Evolutionary conservation across 2,888 invertebrate genomes (phyloP).

Genomic region (Idaea aversata): DNA sequence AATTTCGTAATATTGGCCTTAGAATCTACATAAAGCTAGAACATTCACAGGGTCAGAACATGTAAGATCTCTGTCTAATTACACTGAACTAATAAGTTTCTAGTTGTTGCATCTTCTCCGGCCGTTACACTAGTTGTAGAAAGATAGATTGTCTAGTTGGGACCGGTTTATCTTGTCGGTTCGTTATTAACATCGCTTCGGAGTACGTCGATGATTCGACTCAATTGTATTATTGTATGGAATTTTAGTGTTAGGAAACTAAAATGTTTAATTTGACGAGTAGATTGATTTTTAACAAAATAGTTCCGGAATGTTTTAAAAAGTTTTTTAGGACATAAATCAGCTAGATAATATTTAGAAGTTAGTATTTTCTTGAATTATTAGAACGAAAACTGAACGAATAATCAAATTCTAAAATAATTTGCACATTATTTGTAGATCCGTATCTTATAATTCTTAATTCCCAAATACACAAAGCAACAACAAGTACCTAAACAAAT

Average conservation of each 20-base stretch:
- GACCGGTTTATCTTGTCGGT: slow-evolving; percentile 59
- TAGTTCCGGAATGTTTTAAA: too few relatives aligned
- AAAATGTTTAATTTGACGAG: too few relatives aligned
- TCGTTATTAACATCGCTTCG: slow-evolving; percentile 52
- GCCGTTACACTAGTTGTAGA: slow-evolving; percentile 16
- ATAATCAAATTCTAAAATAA: slow-evolving; percentile 7
- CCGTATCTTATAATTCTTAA: slow-evolving; percentile 2
- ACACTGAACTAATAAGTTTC: slow-evolving; percentile 2
- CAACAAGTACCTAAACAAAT: slow-evolving; percentile 24
- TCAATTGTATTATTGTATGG: slow-evolving; percentile 10
- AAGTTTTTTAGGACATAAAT: too few relatives aligned
- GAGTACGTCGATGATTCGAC: slow-evolving; percentile 37
- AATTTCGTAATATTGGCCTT: neutral
- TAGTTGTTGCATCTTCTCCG: slow-evolving; percentile 9
- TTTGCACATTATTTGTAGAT: neutral
- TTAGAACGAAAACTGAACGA: neutral
- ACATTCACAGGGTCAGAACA: neutral
- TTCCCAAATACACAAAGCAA: slow-evolving; percentile 18
- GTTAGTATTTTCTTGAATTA: too few relatives aligned
- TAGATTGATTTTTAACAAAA: too few relatives aligned
- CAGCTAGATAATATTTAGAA: too few relatives aligned
- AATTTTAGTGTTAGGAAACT: neutral
- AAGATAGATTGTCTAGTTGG: slow-evolving; percentile 65
- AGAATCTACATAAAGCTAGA: neutral
- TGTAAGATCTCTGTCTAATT: slow-evolving; percentile 4